Evolutionary conservation across 2,113 vertebrate species (phyloP).

Genomic region (Chionodraco myersi): DNA sequence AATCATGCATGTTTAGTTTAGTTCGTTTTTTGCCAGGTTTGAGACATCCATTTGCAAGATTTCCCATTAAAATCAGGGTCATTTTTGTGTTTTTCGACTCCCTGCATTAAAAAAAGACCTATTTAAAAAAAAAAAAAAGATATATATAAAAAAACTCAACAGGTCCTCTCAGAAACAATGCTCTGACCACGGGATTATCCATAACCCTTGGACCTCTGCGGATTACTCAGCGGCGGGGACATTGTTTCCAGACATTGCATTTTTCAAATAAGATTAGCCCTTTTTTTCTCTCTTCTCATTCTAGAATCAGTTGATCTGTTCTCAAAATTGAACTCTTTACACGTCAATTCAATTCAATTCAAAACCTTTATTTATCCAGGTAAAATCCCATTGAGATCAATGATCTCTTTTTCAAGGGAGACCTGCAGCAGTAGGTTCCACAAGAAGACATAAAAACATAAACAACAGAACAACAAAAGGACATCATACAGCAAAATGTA

Average conservation of each 20-base stretch:
- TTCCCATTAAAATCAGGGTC: neutral
- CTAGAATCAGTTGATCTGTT: neutral
- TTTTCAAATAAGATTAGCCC: no score
- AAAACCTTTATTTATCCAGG: no score
- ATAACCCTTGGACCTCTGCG: neutral
- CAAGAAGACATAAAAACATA: no score
- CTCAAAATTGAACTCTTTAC: neutral
- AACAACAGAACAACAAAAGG: no score
- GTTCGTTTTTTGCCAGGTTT: neutral
- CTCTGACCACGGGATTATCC: neutral
- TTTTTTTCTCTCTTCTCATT: neutral
- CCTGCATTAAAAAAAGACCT: neutral
- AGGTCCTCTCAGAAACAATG: neutral
- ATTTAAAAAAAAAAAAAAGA: neutral
- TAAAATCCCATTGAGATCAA: no score
- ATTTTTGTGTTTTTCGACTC: neutral
- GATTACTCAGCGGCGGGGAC: neutral
- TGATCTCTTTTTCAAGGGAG: no score
- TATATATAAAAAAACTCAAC: neutral
- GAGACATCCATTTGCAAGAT: no score
- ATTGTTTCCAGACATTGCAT: neutral
- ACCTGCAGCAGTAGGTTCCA: no score
- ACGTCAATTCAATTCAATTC: no score
- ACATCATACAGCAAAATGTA: no score
- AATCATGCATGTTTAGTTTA: neutral